phyloP scores from a whole-genome alignment of 2,888 invertebrate species.

The Pasiphila rectangulata region DNA sequence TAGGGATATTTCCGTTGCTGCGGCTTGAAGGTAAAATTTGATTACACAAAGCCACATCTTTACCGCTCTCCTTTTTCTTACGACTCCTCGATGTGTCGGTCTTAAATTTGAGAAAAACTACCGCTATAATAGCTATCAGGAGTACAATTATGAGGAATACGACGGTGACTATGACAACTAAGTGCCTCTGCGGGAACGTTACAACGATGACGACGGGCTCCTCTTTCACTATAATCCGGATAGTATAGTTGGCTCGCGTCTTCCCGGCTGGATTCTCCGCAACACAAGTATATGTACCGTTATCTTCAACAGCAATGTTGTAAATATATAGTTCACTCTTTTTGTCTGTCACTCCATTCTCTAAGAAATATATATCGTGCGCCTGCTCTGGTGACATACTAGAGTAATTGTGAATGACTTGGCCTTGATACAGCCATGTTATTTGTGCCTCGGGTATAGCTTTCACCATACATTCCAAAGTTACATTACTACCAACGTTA shows the following conservation, averaged over 20 bases:
- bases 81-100: conserved; percentile 66
- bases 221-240: conserved; percentile 87
- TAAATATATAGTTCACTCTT: conserved; percentile 89
- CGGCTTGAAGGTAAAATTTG: conserved; percentile 72
- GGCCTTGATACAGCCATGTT: conserved; percentile 91
- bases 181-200: conserved; percentile 85
- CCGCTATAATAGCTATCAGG: conserved; percentile 84
- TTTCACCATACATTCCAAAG: conserved; percentile 88
- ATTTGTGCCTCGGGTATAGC: conserved; percentile 91
- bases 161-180: conserved; percentile 85
- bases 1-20: conserved; percentile 74
- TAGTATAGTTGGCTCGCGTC: conserved; percentile 89
- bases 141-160: conserved; percentile 84
- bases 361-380: conserved; percentile 85
- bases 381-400: conserved; percentile 83
- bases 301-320: conserved; percentile 88
- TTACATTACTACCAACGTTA: conserved; percentile 89
- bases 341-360: conserved; percentile 87
- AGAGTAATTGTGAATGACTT: conserved; percentile 88
- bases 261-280: conserved; percentile 93
- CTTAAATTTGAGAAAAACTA: conserved; percentile 81
- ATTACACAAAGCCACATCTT: conserved; percentile 82
- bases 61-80: conserved; percentile 81
- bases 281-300: conserved; percentile 91
- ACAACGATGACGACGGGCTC: conserved; percentile 85